Evolutionary conservation across 2,113 vertebrate species (phyloP), one percentile per base, ranked within the genome.

Genomic region (Chionodraco myersi): DNA sequence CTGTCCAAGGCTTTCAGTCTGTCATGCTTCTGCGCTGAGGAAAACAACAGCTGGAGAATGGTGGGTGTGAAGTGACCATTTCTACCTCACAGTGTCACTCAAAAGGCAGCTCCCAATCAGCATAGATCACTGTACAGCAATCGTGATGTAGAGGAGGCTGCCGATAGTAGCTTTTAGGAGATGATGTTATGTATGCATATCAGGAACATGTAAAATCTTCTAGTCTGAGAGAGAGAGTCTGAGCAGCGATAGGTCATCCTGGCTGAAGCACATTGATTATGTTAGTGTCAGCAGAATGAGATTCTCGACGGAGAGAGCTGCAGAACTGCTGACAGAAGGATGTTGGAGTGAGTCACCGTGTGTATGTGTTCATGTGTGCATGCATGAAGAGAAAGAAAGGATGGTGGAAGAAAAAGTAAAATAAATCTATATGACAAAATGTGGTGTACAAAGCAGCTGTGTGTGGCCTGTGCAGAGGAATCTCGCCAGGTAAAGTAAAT

Each of bases 241-340:
- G 65, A 67, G 74, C 30, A 5, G 59, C 66, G 58, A 67, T 67
- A 79, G 88, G 87, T 90, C 78, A 74, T 76, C 51, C 51, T 14
- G 73, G 76, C 74, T 66, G 53, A 72, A 86, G 79, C 63, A 47
- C 85, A 80, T 69, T 72, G 80, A 86, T 88, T 89, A 83, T 77
- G 80, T 89, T 85, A 65, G 64, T 34, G 64, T 92, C 84, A 89
- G 90, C 88, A 86, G 68, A 89, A 84, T 34, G 71, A 71, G 72
- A 62, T 45, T 62, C 70, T 92, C 80, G 70, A 61, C 5, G 53
- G 70, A 66, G 59, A 23, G 15, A 70, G 66, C 15, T 59, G 58
- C 66, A 87, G 75, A 82, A 76, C 41, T 87, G 88, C 89, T 92
- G 93, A 87, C 85, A 60, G 56, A 66, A 83, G 65, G 68, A 83